Evolutionary conservation across 2,113 vertebrate species (phyloP).

Genomic region (Rhea pennata): DNA sequence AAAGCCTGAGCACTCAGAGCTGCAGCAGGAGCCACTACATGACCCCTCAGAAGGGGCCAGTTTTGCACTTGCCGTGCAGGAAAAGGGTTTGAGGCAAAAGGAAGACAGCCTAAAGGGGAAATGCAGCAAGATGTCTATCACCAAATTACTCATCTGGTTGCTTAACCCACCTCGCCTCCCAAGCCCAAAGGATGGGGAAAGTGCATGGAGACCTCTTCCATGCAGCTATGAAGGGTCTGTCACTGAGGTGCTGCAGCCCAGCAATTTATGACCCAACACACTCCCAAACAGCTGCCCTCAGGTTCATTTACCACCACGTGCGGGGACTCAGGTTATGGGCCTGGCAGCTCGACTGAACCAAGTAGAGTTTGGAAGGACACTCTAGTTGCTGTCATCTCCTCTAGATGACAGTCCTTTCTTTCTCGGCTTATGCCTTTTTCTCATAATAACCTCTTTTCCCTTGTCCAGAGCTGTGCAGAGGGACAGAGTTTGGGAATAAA

Average conservation of each 20-base stretch:
- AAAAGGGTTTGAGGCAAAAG: neutral
- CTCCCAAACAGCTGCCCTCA: neutral
- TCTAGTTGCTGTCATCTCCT: neutral
- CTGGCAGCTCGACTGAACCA: neutral
- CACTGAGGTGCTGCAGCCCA: neutral
- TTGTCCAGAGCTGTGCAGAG: neutral
- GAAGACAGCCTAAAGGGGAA: neutral
- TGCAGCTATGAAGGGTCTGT: neutral
- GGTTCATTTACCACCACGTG: neutral
- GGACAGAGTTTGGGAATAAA: neutral
- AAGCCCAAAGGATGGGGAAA: neutral
- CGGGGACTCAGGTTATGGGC: neutral
- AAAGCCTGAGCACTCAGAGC: too few relatives aligned
- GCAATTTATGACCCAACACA: neutral
- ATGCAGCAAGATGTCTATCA: neutral
- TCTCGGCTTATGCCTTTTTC: too few relatives aligned
- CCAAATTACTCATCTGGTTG: neutral
- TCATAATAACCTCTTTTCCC: neutral
- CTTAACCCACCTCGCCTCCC: neutral
- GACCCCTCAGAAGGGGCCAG: rapidly evolving
- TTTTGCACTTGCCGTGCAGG: rapidly evolving
- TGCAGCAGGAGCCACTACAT: neutral
- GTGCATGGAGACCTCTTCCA: rapidly evolving
- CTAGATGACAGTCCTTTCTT: rapidly evolving
- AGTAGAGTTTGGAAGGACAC: rapidly evolving